Conservation (phyloP, 1,140 invertebrate species). For the Ylistrum balloti region DNA sequence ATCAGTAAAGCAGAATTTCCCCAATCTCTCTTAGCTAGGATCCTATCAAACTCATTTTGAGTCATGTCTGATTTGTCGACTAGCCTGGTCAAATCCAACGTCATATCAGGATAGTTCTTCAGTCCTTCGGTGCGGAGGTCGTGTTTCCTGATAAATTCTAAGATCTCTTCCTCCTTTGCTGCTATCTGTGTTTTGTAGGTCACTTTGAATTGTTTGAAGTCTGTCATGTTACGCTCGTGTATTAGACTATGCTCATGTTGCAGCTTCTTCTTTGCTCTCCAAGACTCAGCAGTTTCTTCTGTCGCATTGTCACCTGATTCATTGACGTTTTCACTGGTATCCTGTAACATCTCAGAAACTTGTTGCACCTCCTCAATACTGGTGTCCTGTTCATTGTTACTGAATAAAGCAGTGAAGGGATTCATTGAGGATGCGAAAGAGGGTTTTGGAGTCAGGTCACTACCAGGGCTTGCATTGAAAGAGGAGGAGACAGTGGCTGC, state of each 20-base stretch:
- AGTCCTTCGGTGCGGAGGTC: neutral
- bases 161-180: conserved; percentile 44
- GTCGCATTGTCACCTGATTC: neutral
- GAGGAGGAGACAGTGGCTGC: neutral
- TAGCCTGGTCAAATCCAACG: conserved; percentile 50
- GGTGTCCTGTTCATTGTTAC: neutral
- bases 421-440: neutral
- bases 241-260: neutral
- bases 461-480: neutral
- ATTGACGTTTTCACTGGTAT: neutral
- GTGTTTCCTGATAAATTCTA: conserved; percentile 46
- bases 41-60: conserved; percentile 43
- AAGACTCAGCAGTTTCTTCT: neutral
- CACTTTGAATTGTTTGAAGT: conserved; percentile 47
- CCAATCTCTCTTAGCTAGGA: conserved; percentile 48
- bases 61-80: neutral
- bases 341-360: neutral
- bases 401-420: neutral
- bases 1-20: neutral
- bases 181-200: conserved; percentile 46
- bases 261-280: neutral
- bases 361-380: neutral
- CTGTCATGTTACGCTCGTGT: neutral
- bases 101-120: conserved; percentile 41
- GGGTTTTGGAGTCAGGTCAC: neutral